Conservation (phyloP, 2,888 invertebrate genomes). For the Agrilus cyanescens region DNA sequence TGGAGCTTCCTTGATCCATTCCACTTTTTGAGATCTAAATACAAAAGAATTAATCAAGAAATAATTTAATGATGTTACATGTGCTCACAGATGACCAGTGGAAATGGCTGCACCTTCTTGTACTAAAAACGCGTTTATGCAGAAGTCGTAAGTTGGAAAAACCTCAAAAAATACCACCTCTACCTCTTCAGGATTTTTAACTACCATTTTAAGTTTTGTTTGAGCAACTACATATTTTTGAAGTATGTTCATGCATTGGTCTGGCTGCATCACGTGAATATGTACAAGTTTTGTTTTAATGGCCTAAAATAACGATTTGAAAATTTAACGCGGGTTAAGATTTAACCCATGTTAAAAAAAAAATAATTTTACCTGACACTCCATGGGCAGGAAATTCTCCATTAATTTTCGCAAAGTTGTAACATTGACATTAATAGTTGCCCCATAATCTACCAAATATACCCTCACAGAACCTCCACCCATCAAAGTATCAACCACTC, state of each 20-base stretch:
- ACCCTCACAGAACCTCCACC: slow-evolving; percentile 41
- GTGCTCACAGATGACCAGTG: slow-evolving; percentile 39
- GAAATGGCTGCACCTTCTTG: slow-evolving; percentile 37
- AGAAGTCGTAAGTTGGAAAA: slow-evolving; percentile 29
- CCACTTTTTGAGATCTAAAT: slow-evolving; percentile 30
- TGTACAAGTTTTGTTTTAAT: too few species aligned
- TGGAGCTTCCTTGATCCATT: slow-evolving; percentile 30
- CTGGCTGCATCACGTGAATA: too few species aligned
- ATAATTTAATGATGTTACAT: not conserved
- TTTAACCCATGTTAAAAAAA: not conserved
- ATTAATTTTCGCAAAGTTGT: slow-evolving; percentile 39
- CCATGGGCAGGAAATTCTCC: slow-evolving; percentile 23
- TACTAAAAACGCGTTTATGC: slow-evolving; percentile 43
- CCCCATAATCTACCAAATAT: slow-evolving; percentile 53
- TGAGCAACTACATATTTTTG: too few species aligned
- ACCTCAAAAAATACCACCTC: slow-evolving; percentile 35
- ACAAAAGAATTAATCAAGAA: not conserved
- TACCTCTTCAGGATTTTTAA: slow-evolving; percentile 24
- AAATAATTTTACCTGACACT: slow-evolving; percentile 22
- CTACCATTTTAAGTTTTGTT: slow-evolving; percentile 23
- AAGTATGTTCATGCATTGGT: too few species aligned
- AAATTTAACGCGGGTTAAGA: not conserved
- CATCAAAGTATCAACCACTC: slow-evolving; percentile 37
- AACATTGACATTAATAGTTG: slow-evolving; percentile 38
- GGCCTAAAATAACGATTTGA: too few species aligned